A percentile compares a stretch with the other conserved stretches of the same genome.
These are phyloP conservation scores for Luffia ferchaultella DNA, from an alignment of 2,888 invertebrate species.

Conservation along the genomic window DNA sequence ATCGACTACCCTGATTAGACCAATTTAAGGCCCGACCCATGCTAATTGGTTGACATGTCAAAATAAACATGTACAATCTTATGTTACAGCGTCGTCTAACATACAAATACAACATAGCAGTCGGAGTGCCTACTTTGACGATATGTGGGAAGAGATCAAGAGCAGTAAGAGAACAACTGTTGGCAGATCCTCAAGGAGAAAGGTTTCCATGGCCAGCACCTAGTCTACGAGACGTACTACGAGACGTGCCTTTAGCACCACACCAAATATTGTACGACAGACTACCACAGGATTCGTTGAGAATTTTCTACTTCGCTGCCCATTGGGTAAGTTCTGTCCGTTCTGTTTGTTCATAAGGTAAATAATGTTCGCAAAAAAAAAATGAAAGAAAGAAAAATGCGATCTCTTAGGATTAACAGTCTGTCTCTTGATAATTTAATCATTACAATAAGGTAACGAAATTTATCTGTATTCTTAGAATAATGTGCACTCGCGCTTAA, in stretches of 20 bases:
- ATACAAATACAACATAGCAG: constrained; percentile 78
- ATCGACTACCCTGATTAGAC: too few relatives aligned
- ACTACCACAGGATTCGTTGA: constrained; percentile 67
- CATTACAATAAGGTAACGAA: too few relatives aligned
- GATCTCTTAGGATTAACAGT: too few relatives aligned
- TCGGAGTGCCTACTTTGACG: constrained; percentile 79
- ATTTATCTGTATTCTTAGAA: too few relatives aligned
- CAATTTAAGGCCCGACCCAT: too few relatives aligned
- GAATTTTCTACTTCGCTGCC: constrained; percentile 87
- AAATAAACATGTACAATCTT: too few relatives aligned
- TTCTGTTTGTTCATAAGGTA: too few relatives aligned
- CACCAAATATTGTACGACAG: constrained; percentile 62
- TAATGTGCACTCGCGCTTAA: too few relatives aligned
- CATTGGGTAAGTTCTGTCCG: constrained; percentile 80
- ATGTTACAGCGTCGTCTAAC: constrained; percentile 75
- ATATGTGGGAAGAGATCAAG: constrained; percentile 64
- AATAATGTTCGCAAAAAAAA: too few relatives aligned
- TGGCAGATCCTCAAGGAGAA: constrained; percentile 70
- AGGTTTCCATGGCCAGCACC: constrained; percentile 85
- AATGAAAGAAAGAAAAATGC: too few relatives aligned
- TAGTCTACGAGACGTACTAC: constrained; percentile 62
- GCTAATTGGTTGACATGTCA: too few relatives aligned
- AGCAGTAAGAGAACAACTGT: constrained; percentile 70
- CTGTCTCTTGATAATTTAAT: too few relatives aligned
- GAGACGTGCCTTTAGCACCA: constrained; percentile 43